Evolutionary conservation across 2,113 vertebrate species (phyloP).

Genomic region (Pygoscelis adeliae): DNA sequence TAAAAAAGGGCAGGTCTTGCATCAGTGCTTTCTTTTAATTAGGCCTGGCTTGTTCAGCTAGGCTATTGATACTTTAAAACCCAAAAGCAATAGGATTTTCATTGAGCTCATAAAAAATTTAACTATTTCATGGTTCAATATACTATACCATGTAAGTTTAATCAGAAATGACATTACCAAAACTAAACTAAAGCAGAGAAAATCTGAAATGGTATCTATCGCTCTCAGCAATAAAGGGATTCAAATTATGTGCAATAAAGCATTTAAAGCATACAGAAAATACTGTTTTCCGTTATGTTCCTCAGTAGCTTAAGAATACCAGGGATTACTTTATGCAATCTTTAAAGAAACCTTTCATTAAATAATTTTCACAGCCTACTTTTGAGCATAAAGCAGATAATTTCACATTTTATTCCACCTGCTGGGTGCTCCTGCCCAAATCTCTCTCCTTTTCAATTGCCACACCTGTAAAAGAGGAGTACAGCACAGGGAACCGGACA

Average conservation of each 20-base stretch:
- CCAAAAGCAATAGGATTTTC: slow-evolving; percentile 43
- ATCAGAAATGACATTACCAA: slow-evolving; percentile 3
- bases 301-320: not conserved
- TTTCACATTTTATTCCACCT: not conserved
- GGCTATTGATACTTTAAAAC: slow-evolving; percentile 34
- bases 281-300: not conserved
- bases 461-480: not conserved
- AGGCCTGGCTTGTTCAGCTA: not conserved
- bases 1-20: not conserved
- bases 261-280: not conserved
- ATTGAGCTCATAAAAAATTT: slow-evolving; percentile 39
- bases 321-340: not conserved
- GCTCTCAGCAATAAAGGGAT: not conserved
- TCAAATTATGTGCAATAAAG: not conserved
- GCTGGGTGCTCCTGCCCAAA: not conserved
- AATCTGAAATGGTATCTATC: not conserved
- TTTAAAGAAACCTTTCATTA: not conserved
- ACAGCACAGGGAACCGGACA: not conserved
- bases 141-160: not conserved
- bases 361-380: not conserved
- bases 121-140: slow-evolving; percentile 31
- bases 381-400: not conserved
- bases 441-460: not conserved
- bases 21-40: not conserved
- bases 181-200: not conserved